Conservation (phyloP, 2,113 vertebrate species). For the Amphilophus citrinellus region DNA sequence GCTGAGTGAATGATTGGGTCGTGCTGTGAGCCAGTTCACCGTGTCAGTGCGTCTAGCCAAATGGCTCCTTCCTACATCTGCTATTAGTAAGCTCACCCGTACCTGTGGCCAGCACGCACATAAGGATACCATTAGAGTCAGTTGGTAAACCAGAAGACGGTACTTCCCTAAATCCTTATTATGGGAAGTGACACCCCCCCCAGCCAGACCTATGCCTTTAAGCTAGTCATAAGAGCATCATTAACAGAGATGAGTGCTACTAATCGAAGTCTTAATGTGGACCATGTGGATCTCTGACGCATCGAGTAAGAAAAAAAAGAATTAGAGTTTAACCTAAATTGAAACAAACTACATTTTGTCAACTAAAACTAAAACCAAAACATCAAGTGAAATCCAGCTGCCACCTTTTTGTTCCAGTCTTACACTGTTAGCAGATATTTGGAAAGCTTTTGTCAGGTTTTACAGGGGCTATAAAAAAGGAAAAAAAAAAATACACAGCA, state of each 20-base stretch:
- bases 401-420: not conserved
- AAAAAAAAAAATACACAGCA: not conserved
- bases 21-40: slow-evolving; percentile 65
- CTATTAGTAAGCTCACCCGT: slow-evolving; percentile 63
- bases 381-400: not conserved
- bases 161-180: slow-evolving; percentile 56
- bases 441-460: not conserved
- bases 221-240: slow-evolving; percentile 17
- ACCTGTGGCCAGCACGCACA: slow-evolving; percentile 69
- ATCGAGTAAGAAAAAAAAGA: not conserved
- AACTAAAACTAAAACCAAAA: not conserved
- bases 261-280: slow-evolving; percentile 52
- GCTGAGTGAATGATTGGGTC: slow-evolving; percentile 54
- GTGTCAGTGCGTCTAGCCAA: slow-evolving; percentile 67
- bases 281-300: slow-evolving; percentile 35
- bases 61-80: slow-evolving; percentile 70
- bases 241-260: slow-evolving; percentile 46
- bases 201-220: slow-evolving; percentile 40
- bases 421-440: not conserved
- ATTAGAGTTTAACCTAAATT: slow-evolving; percentile 11
- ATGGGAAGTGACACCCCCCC: slow-evolving; percentile 48
- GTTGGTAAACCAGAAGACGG: slow-evolving; percentile 64
- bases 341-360: not conserved
- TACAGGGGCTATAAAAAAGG: too few relatives aligned
- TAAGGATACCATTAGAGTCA: slow-evolving; percentile 61